Conservation (phyloP, 1,140 invertebrate genomes). For the Pinna nobilis region DNA sequence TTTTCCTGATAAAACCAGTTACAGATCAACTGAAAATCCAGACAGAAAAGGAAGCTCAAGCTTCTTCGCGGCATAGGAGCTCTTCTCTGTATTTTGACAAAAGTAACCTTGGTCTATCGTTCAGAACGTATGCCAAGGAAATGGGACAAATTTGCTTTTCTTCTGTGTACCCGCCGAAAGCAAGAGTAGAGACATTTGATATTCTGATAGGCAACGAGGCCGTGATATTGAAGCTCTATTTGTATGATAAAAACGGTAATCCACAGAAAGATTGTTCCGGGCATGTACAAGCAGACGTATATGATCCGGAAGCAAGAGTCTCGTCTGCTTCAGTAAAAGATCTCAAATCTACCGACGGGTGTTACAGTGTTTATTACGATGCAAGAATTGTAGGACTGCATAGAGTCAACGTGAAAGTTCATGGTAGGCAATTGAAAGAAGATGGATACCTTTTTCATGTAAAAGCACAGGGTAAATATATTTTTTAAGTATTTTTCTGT, state of each 20-base stretch:
- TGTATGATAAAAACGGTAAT: slow-evolving; percentile 49
- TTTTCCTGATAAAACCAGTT: slow-evolving; percentile 37
- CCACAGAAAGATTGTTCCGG: slow-evolving; percentile 50
- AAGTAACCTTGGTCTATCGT: slow-evolving; percentile 40
- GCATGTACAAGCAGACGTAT: slow-evolving; percentile 43
- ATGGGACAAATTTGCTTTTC: slow-evolving; percentile 52
- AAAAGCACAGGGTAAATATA: slow-evolving; percentile 48
- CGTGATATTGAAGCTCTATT: slow-evolving; percentile 45
- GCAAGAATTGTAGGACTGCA: slow-evolving; percentile 40
- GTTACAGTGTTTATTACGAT: slow-evolving; percentile 47
- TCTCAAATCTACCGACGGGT: slow-evolving; percentile 47
- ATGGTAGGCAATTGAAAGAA: slow-evolving; percentile 44
- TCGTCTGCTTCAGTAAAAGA: slow-evolving; percentile 36
- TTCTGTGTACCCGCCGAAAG: slow-evolving; percentile 49
- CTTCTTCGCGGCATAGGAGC: slow-evolving; percentile 45
- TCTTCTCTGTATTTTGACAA: slow-evolving; percentile 49
- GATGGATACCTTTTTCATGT: slow-evolving; percentile 47
- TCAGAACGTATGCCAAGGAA: slow-evolving; percentile 40
- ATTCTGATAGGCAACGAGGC: slow-evolving; percentile 45
- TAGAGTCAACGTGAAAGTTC: slow-evolving; percentile 36
- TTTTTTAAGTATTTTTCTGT: too few relatives aligned
- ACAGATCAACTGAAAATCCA: slow-evolving; percentile 29
- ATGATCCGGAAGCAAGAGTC: slow-evolving; percentile 43
- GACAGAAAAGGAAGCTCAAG: slow-evolving; percentile 42
- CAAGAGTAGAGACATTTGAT: slow-evolving; percentile 48